A percentile compares a stretch with the other conserved stretches of the same genome.
Evolutionary conservation across 2,888 invertebrate genomes (phyloP).

Genomic region (Chloroclystis v-ata): DNA sequence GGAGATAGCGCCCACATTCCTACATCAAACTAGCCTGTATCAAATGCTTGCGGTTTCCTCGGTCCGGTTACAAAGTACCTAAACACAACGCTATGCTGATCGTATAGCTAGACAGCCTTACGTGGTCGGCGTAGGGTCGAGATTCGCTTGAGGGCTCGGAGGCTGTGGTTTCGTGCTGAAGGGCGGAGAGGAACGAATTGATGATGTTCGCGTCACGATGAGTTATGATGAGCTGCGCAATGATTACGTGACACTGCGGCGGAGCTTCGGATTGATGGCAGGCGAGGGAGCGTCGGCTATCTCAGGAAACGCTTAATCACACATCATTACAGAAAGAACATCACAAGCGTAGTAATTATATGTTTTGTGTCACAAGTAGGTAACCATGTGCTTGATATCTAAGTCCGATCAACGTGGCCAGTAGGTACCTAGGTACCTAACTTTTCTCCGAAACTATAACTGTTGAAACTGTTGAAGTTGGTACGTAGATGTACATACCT

Average conservation of each 20-base stretch:
- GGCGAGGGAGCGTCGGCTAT: no score
- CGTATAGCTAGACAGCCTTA: no score
- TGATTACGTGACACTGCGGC: neutral
- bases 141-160: neutral
- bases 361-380: no score
- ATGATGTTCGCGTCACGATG: constrained; percentile 21
- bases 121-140: neutral
- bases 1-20: neutral
- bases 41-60: constrained; percentile 8
- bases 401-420: no score
- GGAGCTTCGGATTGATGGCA: neutral
- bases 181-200: constrained; percentile 24
- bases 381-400: no score
- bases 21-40: neutral
- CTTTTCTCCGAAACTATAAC: no score
- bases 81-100: neutral
- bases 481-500: no score
- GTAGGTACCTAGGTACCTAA: no score
- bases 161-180: constrained; percentile 13
- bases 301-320: no score
- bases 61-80: neutral
- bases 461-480: no score
- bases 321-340: no score
- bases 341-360: no score
- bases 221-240: constrained; percentile 15